Conservation (phyloP, 2,113 vertebrate genomes). For the Eudyptes chrysolophus region DNA sequence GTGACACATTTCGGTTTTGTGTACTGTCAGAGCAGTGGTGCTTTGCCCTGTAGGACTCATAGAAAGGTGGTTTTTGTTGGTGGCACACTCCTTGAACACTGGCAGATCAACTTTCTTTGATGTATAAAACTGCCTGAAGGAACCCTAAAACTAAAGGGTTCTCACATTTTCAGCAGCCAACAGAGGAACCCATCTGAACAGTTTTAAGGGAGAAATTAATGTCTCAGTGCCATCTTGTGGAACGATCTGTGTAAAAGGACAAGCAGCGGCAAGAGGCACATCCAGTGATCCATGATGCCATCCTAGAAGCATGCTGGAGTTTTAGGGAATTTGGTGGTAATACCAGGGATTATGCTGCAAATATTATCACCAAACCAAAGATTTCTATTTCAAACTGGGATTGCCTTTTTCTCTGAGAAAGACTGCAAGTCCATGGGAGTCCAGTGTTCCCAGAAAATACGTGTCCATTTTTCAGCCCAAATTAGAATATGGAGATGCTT, state of each 20-base stretch:
- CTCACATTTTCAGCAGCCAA: not conserved
- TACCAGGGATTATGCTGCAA: not conserved
- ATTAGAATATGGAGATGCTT: not conserved
- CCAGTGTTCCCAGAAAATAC: accelerated
- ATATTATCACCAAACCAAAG: not conserved
- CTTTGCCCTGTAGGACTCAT: not conserved
- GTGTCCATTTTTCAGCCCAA: not conserved
- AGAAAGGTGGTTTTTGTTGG: not conserved
- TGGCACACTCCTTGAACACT: not conserved
- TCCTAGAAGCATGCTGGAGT: not conserved
- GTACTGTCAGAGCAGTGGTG: not conserved
- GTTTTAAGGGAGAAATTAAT: not conserved
- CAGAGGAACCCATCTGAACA: not conserved
- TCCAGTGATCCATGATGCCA: not conserved
- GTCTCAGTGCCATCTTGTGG: slow-evolving; percentile 49
- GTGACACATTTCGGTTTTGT: not conserved
- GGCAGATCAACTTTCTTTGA: not conserved
- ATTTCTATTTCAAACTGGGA: not conserved
- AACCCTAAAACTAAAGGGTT: not conserved
- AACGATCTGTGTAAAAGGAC: not conserved
- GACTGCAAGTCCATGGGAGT: not conserved
- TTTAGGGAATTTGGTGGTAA: not conserved
- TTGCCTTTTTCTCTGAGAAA: not conserved
- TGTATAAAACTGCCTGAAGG: not conserved
- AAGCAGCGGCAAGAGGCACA: not conserved